These are phyloP conservation scores for Sinocyclocheilus rhinocerous DNA, from an alignment of 2,113 vertebrate species.

Conservation along the genomic window DNA sequence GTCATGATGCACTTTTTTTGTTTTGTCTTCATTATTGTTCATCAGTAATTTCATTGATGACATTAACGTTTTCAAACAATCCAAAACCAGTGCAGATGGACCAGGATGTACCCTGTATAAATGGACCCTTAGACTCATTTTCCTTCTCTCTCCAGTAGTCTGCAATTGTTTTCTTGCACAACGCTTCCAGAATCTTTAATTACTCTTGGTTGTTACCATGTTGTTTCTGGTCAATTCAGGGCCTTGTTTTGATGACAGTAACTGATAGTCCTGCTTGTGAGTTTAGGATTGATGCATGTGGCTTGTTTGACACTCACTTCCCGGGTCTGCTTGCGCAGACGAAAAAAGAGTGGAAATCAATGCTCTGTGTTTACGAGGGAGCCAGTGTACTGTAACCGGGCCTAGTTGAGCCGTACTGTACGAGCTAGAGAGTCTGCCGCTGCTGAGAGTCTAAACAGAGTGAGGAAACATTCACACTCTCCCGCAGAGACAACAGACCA, in stretches of 20 bases:
- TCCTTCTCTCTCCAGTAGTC: not conserved
- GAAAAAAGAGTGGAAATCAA: conserved; percentile 72
- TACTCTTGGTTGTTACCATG: conserved; percentile 17
- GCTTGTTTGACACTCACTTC: conserved; percentile 57
- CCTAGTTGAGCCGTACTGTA: conserved; percentile 53
- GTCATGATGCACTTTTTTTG: not conserved
- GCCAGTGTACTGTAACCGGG: conserved; percentile 65
- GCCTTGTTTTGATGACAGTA: conserved; percentile 45
- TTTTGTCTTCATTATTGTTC: not conserved
- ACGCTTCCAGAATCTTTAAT: conserved; percentile 24
- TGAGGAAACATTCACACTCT: conserved; percentile 27
- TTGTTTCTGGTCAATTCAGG: conserved; percentile 31
- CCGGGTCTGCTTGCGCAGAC: conserved; percentile 64
- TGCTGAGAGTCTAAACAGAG: conserved; percentile 14
- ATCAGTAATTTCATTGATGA: not conserved
- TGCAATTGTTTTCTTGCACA: not conserved
- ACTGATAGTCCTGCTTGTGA: conserved; percentile 58
- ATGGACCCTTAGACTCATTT: not conserved
- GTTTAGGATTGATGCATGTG: conserved; percentile 64
- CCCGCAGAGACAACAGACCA: conserved; percentile 19
- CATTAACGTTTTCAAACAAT: not conserved
- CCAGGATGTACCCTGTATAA: not conserved
- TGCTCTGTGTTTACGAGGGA: conserved; percentile 71
- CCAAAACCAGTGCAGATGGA: not conserved
- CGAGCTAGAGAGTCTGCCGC: conserved; percentile 18